phyloP scores from a whole-genome alignment of 2,797 vertebrate species.

The Chaetodon trifasciatus region DNA sequence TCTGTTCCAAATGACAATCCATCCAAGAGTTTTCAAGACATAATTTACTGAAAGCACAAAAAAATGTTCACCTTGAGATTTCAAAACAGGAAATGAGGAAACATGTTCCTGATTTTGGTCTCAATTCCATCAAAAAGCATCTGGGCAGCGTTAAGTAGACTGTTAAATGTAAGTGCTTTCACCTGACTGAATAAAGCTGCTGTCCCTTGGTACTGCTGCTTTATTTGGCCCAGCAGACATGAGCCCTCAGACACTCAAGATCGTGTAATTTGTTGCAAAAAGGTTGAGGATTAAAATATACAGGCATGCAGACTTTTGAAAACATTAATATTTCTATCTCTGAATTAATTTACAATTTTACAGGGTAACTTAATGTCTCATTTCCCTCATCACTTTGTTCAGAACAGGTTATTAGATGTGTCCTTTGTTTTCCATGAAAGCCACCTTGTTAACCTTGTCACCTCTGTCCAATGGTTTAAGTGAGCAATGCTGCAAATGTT shows the following conservation, averaged over 20 bases:
- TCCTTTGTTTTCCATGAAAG: constrained; percentile 27
- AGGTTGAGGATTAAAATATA: constrained; percentile 15
- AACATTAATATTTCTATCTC: neutral
- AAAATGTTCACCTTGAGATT: neutral
- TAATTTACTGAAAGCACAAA: too few species aligned
- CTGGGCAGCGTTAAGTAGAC: neutral
- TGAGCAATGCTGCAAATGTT: constrained; percentile 20
- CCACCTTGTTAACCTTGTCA: constrained; percentile 25
- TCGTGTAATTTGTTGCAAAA: constrained; percentile 11
- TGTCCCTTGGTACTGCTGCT: neutral
- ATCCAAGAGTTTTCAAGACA: too few species aligned
- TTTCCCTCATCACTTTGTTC: neutral
- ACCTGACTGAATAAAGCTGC: constrained; percentile 6
- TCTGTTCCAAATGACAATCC: neutral
- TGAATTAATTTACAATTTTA: constrained; percentile 12
- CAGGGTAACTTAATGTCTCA: constrained; percentile 2
- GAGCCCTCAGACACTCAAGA: constrained; percentile 1
- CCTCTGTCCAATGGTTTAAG: neutral
- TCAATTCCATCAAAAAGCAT: neutral
- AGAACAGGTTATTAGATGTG: constrained; percentile 27
- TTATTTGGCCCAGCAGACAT: neutral
- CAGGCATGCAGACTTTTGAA: constrained; percentile 6
- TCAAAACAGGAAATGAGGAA: neutral
- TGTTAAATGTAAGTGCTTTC: neutral
- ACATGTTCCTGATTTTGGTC: neutral